A percentile compares a stretch with the other conserved stretches of the same genome.
Conservation (phyloP, 2,888 invertebrate genomes). For the Andrena camellia region DNA sequence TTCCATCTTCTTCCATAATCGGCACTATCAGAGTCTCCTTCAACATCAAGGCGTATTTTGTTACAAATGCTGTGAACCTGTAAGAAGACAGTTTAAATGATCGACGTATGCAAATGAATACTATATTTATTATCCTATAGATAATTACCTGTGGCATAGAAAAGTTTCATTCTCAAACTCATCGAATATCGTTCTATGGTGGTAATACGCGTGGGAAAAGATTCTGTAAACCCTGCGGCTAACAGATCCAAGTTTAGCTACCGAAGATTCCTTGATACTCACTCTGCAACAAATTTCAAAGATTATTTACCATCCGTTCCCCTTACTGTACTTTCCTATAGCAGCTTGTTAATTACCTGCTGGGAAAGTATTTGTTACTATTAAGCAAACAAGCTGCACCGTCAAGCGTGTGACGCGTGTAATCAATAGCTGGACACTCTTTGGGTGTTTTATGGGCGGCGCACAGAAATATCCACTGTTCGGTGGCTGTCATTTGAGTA, state of each 20-base stretch:
- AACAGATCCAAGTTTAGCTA: conserved; percentile 99
- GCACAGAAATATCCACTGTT: conserved; percentile 99
- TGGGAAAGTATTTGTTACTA: conserved; percentile 99
- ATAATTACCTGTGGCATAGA: conserved; percentile 90
- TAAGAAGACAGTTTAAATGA: conserved; percentile 21
- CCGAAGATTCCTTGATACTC: conserved; percentile 99
- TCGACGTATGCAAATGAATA: background rate
- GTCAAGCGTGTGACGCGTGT: conserved; percentile 99
- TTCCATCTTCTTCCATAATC: conserved; percentile 92
- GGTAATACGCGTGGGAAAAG: conserved; percentile 99
- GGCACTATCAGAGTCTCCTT: conserved; percentile 99
- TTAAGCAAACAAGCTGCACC: conserved; percentile 99
- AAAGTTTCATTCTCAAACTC: conserved; percentile 98
- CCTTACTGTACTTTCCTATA: background rate
- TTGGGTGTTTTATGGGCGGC: conserved; percentile 99
- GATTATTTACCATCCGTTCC: background rate
- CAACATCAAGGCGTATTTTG: conserved; percentile 99
- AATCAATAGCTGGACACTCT: conserved; percentile 99
- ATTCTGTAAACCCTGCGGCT: conserved; percentile 99
- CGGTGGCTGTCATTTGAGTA: conserved; percentile 99
- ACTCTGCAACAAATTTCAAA: conserved; percentile 89
- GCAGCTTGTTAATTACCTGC: conserved; percentile 90
- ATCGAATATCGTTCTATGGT: conserved; percentile 98
- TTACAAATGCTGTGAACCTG: conserved; percentile 98
- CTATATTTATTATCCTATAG: background rate